Conservation (phyloP, 2,888 invertebrate species). For the Brachycybe producta region DNA sequence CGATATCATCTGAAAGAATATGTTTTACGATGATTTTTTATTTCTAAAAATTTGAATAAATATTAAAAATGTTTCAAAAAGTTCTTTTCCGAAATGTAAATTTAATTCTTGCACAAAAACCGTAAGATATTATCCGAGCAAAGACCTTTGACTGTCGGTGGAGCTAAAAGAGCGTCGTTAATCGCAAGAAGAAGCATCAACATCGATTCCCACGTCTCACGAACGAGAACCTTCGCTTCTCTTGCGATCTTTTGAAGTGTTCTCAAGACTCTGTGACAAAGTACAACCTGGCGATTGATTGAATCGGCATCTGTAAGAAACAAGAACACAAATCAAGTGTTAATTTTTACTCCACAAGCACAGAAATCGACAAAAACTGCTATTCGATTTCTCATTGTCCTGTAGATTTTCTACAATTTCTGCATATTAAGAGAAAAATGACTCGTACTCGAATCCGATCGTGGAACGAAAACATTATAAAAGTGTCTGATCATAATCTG, state of each 20-base stretch:
- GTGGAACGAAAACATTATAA: slow-evolving; percentile 84
- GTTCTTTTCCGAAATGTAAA: too few relatives aligned
- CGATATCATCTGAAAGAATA: slow-evolving; percentile 59
- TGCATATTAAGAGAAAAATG: not conserved
- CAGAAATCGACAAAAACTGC: not conserved
- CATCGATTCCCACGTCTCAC: slow-evolving; percentile 82
- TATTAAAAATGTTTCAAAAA: not conserved
- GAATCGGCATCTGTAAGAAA: slow-evolving; percentile 59
- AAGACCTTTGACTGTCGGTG: slow-evolving; percentile 70
- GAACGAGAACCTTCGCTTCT: slow-evolving; percentile 57
- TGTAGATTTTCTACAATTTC: not conserved
- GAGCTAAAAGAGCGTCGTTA: slow-evolving; percentile 78
- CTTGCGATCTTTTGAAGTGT: slow-evolving; percentile 68
- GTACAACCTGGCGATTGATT: slow-evolving; percentile 69
- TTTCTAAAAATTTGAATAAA: not conserved
- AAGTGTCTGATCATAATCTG: slow-evolving; percentile 82
- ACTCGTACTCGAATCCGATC: slow-evolving; percentile 51
- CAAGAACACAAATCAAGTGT: not conserved
- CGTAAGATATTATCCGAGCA: not conserved
- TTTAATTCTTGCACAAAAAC: not conserved
- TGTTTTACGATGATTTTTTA: not conserved
- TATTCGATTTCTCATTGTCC: not conserved
- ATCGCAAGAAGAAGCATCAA: slow-evolving; percentile 76
- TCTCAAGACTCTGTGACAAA: slow-evolving; percentile 79
- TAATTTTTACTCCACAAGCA: not conserved